Conservation (phyloP, 1,140 invertebrate genomes). For the Drosophila kepulauana region DNA sequence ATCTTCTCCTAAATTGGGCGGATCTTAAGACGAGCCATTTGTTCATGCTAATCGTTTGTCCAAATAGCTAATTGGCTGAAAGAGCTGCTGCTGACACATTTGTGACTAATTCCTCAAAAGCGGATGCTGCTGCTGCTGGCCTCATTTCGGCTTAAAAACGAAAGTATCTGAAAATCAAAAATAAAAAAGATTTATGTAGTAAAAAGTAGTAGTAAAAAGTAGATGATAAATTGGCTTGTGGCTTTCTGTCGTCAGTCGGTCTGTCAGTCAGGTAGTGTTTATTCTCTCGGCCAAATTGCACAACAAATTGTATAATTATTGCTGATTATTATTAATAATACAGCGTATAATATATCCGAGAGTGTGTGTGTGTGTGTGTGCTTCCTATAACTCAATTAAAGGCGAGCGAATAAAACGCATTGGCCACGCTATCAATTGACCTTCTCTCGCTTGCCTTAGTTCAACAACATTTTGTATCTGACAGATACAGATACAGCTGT, state of each 20-base stretch:
- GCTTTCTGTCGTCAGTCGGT: neutral
- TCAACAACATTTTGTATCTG: slow-evolving; percentile 48
- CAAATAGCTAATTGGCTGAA: slow-evolving; percentile 21
- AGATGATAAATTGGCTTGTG: slow-evolving; percentile 47
- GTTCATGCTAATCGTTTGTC: slow-evolving; percentile 42
- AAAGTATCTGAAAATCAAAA: slow-evolving; percentile 29
- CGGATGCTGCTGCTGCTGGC: slow-evolving; percentile 37
- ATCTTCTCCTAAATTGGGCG: neutral
- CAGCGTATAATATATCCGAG: neutral
- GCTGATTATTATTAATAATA: slow-evolving; percentile 20
- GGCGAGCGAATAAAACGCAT: slow-evolving; percentile 39
- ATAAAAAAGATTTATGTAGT: slow-evolving; percentile 15
- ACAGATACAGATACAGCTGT: slow-evolving; percentile 35
- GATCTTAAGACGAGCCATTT: slow-evolving; percentile 34
- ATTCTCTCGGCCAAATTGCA: slow-evolving; percentile 33
- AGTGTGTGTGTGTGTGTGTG: neutral
- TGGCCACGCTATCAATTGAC: slow-evolving; percentile 40
- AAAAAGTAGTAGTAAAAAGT: slow-evolving; percentile 1
- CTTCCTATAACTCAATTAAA: slow-evolving; percentile 50
- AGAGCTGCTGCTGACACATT: slow-evolving; percentile 49
- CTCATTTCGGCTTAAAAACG: slow-evolving; percentile 39
- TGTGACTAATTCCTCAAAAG: slow-evolving; percentile 44
- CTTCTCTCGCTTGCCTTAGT: slow-evolving; percentile 41
- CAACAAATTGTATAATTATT: slow-evolving; percentile 47
- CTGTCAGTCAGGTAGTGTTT: neutral